These are phyloP conservation scores for Acronicta leporina DNA, from an alignment of 2,888 invertebrate species.

Conservation along the genomic window DNA sequence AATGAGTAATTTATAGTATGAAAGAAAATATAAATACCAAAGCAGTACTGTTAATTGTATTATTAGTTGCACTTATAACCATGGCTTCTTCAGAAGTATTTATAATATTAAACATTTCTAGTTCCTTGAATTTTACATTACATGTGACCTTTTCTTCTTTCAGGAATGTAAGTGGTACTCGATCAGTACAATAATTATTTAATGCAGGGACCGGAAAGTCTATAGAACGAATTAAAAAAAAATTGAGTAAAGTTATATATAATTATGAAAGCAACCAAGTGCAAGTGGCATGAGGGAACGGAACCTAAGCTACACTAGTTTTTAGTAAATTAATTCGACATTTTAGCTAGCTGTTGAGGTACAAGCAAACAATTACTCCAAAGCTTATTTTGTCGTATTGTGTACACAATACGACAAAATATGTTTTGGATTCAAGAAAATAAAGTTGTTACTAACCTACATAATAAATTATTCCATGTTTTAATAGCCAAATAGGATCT, in stretches of 20 bases:
- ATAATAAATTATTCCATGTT: conserved; percentile 70
- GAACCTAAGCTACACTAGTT: too few species aligned
- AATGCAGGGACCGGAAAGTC: conserved; percentile 73
- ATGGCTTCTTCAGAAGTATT: conserved; percentile 67
- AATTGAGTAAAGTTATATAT: too few species aligned
- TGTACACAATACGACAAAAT: too few species aligned
- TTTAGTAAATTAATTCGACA: too few species aligned
- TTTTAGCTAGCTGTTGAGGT: too few species aligned
- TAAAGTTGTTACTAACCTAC: conserved; percentile 64
- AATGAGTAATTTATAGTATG: background rate
- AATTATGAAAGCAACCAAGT: too few species aligned
- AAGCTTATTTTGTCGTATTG: too few species aligned
- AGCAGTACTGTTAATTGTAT: conserved; percentile 65
- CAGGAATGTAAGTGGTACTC: conserved; percentile 73
- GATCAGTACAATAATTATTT: conserved; percentile 76
- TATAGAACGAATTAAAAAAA: too few species aligned
- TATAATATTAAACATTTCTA: conserved; percentile 78
- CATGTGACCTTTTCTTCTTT: conserved; percentile 72
- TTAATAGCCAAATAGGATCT: conserved; percentile 76
- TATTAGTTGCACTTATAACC: conserved; percentile 72
- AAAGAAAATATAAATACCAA: conserved; percentile 64
- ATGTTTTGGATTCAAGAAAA: too few species aligned
- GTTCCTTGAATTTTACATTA: conserved; percentile 72
- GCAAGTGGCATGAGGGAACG: too few species aligned
- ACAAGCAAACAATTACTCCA: too few species aligned